Percentiles rank a stretch among this genome's conserved stretches.
Evolutionary conservation across 92 coral and sea anemone species (phyloP).

Genomic region (Muricea muricata): DNA sequence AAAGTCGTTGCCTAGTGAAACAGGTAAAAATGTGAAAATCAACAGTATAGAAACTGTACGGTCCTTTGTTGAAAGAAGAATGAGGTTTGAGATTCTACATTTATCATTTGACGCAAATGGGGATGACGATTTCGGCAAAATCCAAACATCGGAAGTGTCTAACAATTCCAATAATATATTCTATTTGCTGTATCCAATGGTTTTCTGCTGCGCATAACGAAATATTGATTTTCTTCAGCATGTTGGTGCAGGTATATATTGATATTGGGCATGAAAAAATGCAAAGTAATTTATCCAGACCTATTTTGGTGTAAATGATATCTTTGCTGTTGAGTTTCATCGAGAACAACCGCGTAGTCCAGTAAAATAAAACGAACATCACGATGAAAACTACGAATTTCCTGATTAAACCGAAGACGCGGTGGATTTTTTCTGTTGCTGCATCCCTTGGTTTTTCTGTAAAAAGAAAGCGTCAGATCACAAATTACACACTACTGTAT

Average conservation of each 20-base stretch:
- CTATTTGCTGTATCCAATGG: too few species aligned
- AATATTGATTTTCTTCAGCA: neutral
- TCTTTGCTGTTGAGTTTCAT: conserved; percentile 70
- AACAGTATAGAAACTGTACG: too few species aligned
- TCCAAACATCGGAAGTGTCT: too few species aligned
- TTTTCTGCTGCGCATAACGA: too few species aligned
- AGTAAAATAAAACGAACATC: conserved; percentile 63
- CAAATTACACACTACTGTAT: neutral
- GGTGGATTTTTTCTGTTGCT: neutral
- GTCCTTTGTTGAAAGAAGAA: too few species aligned
- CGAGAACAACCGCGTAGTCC: conserved; percentile 81
- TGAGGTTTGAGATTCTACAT: too few species aligned
- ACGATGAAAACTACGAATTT: conserved; percentile 59
- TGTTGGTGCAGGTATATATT: too few species aligned
- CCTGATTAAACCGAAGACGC: conserved; percentile 36
- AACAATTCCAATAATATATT: too few species aligned
- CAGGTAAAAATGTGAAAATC: too few species aligned
- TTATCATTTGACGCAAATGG: too few species aligned
- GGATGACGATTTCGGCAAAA: too few species aligned
- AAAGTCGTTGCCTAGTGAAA: too few species aligned
- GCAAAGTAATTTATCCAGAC: conserved; percentile 59
- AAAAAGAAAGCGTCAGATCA: neutral
- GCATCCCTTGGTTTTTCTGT: neutral
- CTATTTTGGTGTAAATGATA: conserved; percentile 76
- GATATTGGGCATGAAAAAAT: neutral